Evolutionary conservation across 2,888 invertebrate genomes (phyloP).

Genomic region (Pardosa pseudoannulata): DNA sequence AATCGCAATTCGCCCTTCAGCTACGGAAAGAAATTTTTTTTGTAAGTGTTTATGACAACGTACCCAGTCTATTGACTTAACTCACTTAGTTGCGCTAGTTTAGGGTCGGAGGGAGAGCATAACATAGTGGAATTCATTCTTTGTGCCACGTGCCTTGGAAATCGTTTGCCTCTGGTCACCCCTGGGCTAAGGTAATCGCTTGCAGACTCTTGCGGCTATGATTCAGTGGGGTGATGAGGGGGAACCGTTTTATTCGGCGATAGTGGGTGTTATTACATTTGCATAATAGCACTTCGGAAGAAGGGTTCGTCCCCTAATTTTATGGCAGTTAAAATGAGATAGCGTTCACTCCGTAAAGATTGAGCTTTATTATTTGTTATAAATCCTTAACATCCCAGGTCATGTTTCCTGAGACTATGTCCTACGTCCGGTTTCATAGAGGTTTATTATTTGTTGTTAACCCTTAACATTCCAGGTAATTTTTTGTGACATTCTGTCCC

Average conservation of each 20-base stretch:
- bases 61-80: conserved; percentile 47
- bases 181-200: conserved; percentile 39
- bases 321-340: too few species aligned
- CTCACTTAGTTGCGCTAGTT: conserved; percentile 22
- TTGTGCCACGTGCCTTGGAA: conserved; percentile 16
- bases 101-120: neutral
- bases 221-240: conserved; percentile 39
- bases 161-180: neutral
- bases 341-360: too few species aligned
- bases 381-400: too few species aligned
- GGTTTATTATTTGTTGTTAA: too few species aligned
- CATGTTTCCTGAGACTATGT: too few species aligned
- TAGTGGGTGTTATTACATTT: conserved; percentile 2
- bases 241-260: neutral
- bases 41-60: conserved; percentile 21
- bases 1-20: neutral
- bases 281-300: neutral
- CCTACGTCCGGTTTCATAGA: too few species aligned
- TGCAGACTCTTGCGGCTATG: conserved; percentile 50
- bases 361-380: too few species aligned
- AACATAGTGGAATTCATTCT: neutral
- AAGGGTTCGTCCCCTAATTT: neutral
- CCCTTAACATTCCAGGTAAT: too few species aligned
- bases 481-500: too few species aligned
- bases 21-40: conserved; percentile 1